Base-by-base conservation (phyloP, 2,888 invertebrate species). In the Carabus problematicus region DNA sequence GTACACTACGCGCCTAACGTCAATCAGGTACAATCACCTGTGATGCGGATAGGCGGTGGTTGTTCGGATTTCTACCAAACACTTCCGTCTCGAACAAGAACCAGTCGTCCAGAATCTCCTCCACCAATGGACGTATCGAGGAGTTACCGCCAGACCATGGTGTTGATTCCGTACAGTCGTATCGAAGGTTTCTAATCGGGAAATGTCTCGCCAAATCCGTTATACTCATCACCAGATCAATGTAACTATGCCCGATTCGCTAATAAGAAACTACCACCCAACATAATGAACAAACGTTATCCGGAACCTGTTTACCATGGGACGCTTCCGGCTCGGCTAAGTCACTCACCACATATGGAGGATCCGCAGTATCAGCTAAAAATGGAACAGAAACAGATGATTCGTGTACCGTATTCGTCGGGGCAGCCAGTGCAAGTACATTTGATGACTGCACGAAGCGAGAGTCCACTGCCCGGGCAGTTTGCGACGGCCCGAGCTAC, bases 81-180 rank as follows among this genome's bases (percentile, higher is more conserved):
- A 12, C 68, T 79, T 29, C 78, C 81, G 4, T 74, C 77, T 52
- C 66, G 72, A 76, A 81, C 81, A 43, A 81, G 83, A 59, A 84
- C 81, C 71, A 84, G 86, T 1, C 82, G 90, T 16, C 89, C 90
- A 0, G 88, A 89, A 78, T 90, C 90, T 0, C 90, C 91, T 4
- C 90, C 91, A 0, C 90, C 91, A 0, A 85, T 90, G 70, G 82
- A 82, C 64, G 75, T 82, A 60, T 79, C 81, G 0, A 83, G 88
- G 42, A 87, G 84, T 73, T 89, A 89, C 76, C 89, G 90, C 72
- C 89, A 90, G 78, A 87, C 90, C 0, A 86, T 90, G 80, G 85
- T 87, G 52, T 86, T 90, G 72, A 88, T 91, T 74, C 90, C 90
- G 0, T 90, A 90, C 76, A 88, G 85, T 76, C 82, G 82, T 71